Evolutionary conservation across 2,113 vertebrate genomes (phyloP), one percentile per base, ranked within the genome.

Genomic region (Melierax canorus): DNA sequence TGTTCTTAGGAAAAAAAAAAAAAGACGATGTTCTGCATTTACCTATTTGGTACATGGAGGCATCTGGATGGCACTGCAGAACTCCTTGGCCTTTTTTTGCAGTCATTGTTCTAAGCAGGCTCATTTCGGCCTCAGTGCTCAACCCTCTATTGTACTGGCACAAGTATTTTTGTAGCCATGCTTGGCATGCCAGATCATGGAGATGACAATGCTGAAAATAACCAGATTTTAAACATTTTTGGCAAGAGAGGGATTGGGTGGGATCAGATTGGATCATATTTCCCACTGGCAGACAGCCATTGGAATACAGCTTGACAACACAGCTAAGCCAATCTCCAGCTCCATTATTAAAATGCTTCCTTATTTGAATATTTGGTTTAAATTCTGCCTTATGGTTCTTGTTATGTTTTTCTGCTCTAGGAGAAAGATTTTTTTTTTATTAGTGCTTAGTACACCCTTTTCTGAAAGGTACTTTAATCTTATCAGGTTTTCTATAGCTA

Each of bases 41-140:
- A 24, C 51, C 45, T 6, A 0, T 59, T 75, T 83, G 62, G n/a
- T 71, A 15, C 23, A 5, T 4, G 2, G 69, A 58, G 41, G n/a
- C 5, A 3, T 1, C 60, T 53, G 71, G 20, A 15, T 2, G 8
- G 43, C 0, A 0, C 58, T 83, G 79, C 79, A 83, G 71, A 64
- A 24, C 14, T 56, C 27, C 32, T n/a, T 86, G 66, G 66, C 23
- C n/a, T 63, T 81, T 23, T 46, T 45, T 59, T 72, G 51, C 29
- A 60, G n/a, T 29, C 3, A 0, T 23, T 38, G 7, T 38, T 60
- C 21, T 46, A 11, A 75, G 32, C 39, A 46, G 55, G 29, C 38
- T 90, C n/a, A 2, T 55, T 85, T 72, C 67, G 86, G n/a, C 78
- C 66, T 73, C 34, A 1, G 7, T 69, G 43, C 45, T 79, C 34